Evolutionary conservation across 2,888 invertebrate genomes (phyloP).

Genomic region (Leptopilina syphax): DNA sequence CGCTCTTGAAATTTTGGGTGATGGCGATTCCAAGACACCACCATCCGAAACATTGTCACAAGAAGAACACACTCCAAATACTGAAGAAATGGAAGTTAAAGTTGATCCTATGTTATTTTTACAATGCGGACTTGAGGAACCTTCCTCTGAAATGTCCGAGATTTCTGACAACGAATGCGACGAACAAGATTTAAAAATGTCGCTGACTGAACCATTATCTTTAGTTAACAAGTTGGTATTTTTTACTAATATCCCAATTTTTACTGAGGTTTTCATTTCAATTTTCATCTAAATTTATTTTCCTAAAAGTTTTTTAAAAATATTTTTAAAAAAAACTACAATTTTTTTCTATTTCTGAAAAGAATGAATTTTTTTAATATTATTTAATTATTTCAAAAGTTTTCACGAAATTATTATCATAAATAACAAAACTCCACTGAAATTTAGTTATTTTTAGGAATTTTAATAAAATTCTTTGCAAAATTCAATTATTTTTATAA

Average conservation of each 20-base stretch:
- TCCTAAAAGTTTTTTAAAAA: no score
- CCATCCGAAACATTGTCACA: slow-evolving; percentile 55
- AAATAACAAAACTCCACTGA: no score
- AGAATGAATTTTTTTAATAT: no score
- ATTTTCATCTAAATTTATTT: no score
- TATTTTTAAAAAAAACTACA: no score
- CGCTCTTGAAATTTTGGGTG: slow-evolving; percentile 66
- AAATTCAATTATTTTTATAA: no score
- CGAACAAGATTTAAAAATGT: slow-evolving; percentile 62
- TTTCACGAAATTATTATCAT: no score
- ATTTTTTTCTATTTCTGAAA: no score
- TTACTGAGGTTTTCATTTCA: no score
- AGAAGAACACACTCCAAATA: slow-evolving; percentile 66
- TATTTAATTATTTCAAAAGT: no score
- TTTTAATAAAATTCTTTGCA: no score
- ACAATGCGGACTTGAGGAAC: slow-evolving; percentile 79
- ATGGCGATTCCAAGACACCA: slow-evolving; percentile 62
- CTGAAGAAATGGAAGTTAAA: slow-evolving; percentile 82
- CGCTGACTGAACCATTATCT: slow-evolving; percentile 58
- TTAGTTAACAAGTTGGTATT: slow-evolving; percentile 63
- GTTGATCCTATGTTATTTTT: slow-evolving; percentile 85
- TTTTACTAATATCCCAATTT: background rate
- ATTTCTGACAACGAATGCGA: slow-evolving; percentile 71
- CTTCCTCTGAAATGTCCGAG: slow-evolving; percentile 69
- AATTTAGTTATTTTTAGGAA: no score